Evolutionary conservation across 2,888 invertebrate genomes (phyloP).

Genomic region (Dryobotodes eremita): DNA sequence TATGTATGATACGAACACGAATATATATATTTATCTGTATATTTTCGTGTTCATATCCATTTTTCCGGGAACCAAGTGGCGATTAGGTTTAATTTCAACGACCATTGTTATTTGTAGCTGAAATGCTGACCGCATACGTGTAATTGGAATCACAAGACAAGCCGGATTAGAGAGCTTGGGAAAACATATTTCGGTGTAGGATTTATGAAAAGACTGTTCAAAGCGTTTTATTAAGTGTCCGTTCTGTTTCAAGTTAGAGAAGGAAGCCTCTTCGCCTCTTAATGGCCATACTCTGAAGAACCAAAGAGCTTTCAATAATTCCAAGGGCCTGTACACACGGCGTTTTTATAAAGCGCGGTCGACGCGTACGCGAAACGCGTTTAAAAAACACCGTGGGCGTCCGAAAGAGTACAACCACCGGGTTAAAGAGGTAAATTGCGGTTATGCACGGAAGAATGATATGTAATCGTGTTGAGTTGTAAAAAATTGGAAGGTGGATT

Average conservation of each 20-base stretch:
- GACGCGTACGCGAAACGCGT: too few species aligned
- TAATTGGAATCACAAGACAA: slow-evolving; percentile 20
- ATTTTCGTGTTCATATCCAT: slow-evolving; percentile 10
- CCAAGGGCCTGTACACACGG: not conserved
- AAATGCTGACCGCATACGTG: not conserved
- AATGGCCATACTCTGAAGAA: not conserved
- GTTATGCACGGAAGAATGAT: not conserved
- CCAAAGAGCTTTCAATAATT: not conserved
- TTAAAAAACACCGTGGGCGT: too few species aligned
- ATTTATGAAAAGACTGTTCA: not conserved
- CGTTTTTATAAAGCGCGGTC: not conserved
- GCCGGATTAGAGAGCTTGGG: slow-evolving; percentile 13
- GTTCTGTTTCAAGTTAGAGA: not conserved
- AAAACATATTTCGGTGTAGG: not conserved
- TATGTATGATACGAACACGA: slow-evolving; percentile 26
- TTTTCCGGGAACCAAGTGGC: slow-evolving; percentile 23
- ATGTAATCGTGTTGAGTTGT: not conserved
- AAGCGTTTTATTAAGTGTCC: not conserved
- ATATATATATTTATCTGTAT: too few species aligned
- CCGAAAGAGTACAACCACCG: not conserved
- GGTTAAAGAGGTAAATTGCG: too few species aligned
- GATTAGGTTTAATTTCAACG: slow-evolving; percentile 36
- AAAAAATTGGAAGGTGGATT: not conserved
- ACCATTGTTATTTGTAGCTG: slow-evolving; percentile 23
- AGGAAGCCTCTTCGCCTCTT: not conserved